Evolutionary conservation across 2,888 invertebrate species (phyloP), one percentile per base, ranked within the genome.

Genomic region (Cephus nigrinus): DNA sequence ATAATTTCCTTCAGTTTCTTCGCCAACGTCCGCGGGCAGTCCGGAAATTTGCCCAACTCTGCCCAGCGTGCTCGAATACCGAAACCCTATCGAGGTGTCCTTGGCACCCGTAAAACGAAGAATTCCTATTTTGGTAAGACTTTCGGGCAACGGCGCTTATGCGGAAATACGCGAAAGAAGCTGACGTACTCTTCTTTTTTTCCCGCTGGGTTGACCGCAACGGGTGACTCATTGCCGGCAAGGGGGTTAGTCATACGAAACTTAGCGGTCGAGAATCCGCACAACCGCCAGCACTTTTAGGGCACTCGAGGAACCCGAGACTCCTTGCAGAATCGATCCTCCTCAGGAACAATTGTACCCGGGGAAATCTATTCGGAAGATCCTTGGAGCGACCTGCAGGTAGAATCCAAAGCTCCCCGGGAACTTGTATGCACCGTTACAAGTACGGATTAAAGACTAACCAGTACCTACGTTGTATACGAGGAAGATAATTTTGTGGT

Each of bases 251-350:
- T 90, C 89, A 90, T 86, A 86, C 85, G 88, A 89, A 88, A 90
- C 88, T 86, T 76, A 79, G 81, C 79, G 84, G 75, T 80, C 85
- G 82, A 77, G 90, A 89, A 90, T 90, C 90, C 90, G 84, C 88
- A 89, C 87, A 90, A 90, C 84, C 86, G 88, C 88, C 79, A 80
- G 89, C 90, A 89, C 89, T 90, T 90, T 90, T 90, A 89, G 88
- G 90, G 90, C 87, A 83, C 86, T 74, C 80, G 86, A 84, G 81
- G 83, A 83, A 83, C 81, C 79, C 80, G 85, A 86, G 82, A 82
- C 74, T 68, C 78, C 73, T 40, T 77, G 74, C 40, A 78, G 68
- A 71, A 75, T 71, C 23, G 71, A 71, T 71, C 71, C 32, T 71
- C 31, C 71, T 33, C 32, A 1, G 31, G 71, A 71, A 33, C 71